Percentiles rank a stretch among this genome's conserved stretches.
These are phyloP conservation scores for Melopsittacus undulatus DNA, from an alignment of 2,797 vertebrate genomes.

Conservation along the genomic window DNA sequence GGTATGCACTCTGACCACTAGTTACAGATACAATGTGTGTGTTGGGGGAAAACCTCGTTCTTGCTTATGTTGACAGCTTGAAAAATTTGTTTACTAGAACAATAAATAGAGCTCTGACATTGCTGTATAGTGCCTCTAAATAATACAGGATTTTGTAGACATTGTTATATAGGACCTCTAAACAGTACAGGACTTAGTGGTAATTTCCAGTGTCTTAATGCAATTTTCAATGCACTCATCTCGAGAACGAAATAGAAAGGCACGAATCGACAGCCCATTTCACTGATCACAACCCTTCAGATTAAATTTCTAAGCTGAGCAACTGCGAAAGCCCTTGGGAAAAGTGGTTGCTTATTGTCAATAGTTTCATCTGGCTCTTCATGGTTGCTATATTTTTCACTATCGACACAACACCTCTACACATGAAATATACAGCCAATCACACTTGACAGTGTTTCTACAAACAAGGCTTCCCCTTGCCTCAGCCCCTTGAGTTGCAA, in stretches of 20 bases:
- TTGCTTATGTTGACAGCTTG: slow-evolving; percentile 1
- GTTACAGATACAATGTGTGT: background rate
- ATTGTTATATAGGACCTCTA: background rate
- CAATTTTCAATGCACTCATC: background rate
- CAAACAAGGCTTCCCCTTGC: background rate
- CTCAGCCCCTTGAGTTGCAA: background rate
- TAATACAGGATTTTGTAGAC: background rate
- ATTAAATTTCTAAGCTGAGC: background rate
- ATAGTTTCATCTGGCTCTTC: background rate
- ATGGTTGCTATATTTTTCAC: background rate
- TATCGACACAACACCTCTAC: background rate
- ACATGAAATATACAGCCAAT: background rate
- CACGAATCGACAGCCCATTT: background rate
- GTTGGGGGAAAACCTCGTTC: background rate
- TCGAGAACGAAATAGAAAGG: background rate
- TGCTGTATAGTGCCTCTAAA: background rate
- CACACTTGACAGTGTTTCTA: background rate
- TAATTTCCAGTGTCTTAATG: background rate
- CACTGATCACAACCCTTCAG: background rate
- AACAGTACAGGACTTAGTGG: background rate
- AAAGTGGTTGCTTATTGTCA: background rate
- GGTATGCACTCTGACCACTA: background rate
- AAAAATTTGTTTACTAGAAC: background rate
- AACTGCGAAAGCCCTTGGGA: background rate
- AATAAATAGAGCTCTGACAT: background rate